Evolutionary conservation across 2,797 vertebrate species (phyloP), one percentile per base, ranked within the genome.

Genomic region (Gadopsis bispinosus): DNA sequence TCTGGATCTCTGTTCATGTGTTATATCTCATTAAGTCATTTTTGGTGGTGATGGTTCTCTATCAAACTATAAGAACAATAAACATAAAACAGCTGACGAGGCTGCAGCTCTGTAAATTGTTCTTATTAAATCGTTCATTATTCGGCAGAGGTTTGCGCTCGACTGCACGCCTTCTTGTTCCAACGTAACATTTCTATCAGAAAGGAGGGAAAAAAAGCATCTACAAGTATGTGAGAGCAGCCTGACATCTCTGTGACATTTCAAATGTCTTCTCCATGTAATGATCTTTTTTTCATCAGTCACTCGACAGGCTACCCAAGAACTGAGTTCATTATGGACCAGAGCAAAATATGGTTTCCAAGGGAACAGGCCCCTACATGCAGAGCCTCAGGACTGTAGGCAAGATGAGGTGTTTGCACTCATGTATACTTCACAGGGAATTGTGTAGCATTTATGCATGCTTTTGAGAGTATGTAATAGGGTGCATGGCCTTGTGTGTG

Each of bases 301-400:
- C 77, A 77, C 87, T 90, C 84, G 53, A 85, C 83, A 78, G 90
- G 92, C 83, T 82, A 83, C 81, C 73, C 83, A 80, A 83, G 77
- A 88, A 69, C 75, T 33, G 81, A 88, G 84, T 91, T 92, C 92
- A 93, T 92, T 91, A 91, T 80, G 84, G 90, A 89, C 90, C 83
- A 12, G 84, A 86, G 84, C 84, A 87, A 87, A 91, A 87, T 89
- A 88, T 85, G 81, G 93, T 95, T 95, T 93, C 94, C 92, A 92
- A 92, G 93, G 94, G 91, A 94, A 95, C 94, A 88, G 88, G 89
- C 80, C 87, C 78, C 75, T 73, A 73, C 85, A 91, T 17, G 81
- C 80, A 75, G 65, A n/a, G 84, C 81, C 89, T 87, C 48, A 71
- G 83, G 85, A 83, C 87, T 81, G 73, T 45, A 75, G 83, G 69